phyloP scores from a whole-genome alignment of 2,888 invertebrate genomes.

The Lingula anatina region DNA sequence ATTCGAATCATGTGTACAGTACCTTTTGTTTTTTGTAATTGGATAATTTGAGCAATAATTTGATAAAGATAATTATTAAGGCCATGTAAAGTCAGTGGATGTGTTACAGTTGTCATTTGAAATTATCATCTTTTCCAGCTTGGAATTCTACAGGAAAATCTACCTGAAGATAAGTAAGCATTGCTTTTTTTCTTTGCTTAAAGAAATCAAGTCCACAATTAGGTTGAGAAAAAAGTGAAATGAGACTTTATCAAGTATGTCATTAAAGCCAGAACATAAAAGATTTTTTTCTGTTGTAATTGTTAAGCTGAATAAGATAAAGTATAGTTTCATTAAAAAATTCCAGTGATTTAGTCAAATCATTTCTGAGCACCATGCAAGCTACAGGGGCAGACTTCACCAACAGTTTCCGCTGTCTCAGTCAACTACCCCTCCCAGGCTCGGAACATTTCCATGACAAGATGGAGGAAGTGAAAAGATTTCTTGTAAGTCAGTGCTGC shows the following conservation, averaged over 20 bases:
- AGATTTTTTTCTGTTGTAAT: too few relatives aligned
- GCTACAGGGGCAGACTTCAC: slow-evolving; percentile 65
- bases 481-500: slow-evolving; percentile 44
- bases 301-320: too few relatives aligned
- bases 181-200: slow-evolving; percentile 5
- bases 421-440: slow-evolving; percentile 38
- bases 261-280: too few relatives aligned
- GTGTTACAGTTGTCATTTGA: background rate
- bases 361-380: slow-evolving; percentile 62
- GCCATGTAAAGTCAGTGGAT: too few relatives aligned
- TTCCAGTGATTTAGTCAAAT: slow-evolving; percentile 52
- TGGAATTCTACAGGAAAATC: slow-evolving; percentile 29
- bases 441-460: slow-evolving; percentile 17
- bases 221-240: too few relatives aligned
- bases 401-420: slow-evolving; percentile 49
- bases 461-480: slow-evolving; percentile 11
- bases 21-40: slow-evolving; percentile 4
- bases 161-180: slow-evolving; percentile 37
- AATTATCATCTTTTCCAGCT: slow-evolving; percentile 25
- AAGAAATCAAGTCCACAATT: too few relatives aligned
- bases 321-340: background rate
- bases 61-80: too few relatives aligned
- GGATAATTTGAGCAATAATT: background rate
- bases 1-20: too few relatives aligned
- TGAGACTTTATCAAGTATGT: too few relatives aligned